A percentile compares a stretch with the other conserved stretches of the same genome.
These are phyloP conservation scores for Microctonus brassicae DNA, from an alignment of 2,888 invertebrate genomes.

Conservation along the genomic window DNA sequence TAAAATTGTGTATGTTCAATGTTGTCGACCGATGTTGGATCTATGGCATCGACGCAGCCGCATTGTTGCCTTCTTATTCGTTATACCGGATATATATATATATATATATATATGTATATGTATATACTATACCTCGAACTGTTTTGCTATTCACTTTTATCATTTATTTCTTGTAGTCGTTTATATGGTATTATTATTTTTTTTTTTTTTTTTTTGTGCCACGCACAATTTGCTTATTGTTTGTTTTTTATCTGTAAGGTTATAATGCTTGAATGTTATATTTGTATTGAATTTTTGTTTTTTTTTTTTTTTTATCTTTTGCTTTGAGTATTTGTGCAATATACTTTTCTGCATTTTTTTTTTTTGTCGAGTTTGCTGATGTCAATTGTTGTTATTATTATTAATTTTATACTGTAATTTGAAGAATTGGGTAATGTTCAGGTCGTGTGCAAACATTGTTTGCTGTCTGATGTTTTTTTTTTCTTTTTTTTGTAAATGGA, in stretches of 20 bases:
- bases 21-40: constrained; percentile 38
- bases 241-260: neutral
- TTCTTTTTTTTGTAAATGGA: neutral
- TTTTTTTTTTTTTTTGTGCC: constrained; percentile 7
- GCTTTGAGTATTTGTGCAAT: neutral
- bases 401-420: too few species aligned
- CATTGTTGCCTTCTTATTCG: constrained; percentile 36
- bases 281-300: too few species aligned
- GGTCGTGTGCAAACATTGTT: neutral
- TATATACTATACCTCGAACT: constrained; percentile 22
- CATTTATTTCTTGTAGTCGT: constrained; percentile 38
- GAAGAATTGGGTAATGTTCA: neutral
- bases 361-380: too few species aligned
- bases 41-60: constrained; percentile 46
- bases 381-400: too few species aligned
- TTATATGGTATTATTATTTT: constrained; percentile 23
- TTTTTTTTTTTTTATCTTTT: neutral
- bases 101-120: too few species aligned
- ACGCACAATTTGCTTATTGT: neutral
- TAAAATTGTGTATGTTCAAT: constrained; percentile 22
- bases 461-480: neutral
- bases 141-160: constrained; percentile 38
- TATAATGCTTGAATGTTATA: neutral
- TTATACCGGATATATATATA: too few species aligned
- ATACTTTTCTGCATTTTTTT: too few species aligned